Base-by-base conservation (phyloP, 2,888 invertebrate species). In the Mesorhabditis spiculigera region DNA sequence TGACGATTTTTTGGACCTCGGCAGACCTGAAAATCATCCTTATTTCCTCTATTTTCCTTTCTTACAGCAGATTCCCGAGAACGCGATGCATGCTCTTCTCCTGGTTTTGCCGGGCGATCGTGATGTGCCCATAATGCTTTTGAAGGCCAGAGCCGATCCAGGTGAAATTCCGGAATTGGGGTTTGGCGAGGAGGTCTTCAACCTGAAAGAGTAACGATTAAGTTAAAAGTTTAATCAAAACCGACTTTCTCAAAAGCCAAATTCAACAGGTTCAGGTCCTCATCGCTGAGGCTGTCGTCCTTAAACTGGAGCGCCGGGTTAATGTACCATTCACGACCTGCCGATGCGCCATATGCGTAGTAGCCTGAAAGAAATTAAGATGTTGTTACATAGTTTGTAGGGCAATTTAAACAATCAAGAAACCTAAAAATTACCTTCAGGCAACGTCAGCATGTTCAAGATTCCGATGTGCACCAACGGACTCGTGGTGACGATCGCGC, bases 101-200 rank as follows among this genome's bases (percentile, higher is more conserved):
- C n/a, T 50, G 58, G 58, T 50, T 81, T 70, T 82, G 82, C 64
- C 75, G 71, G 5, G 82, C 80, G 50, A 82, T 78, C 0, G 82
- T 82, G 50, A 82, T 80, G 45, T 81, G 81, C 5, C 82, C 82
- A 68, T 75, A 82, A 70, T 82, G 82, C 66, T 80, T 79, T 66
- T 82, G 82, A n/a, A 82, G 75, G 5, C 82, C 82, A 69, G 77
- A 77, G 65, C 82, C 82, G 45, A 82, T 78, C 82, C 82, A 82
- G 6, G 78, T 79, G 69, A 81, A 79, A 65, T 74, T 77, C 3
- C 76, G 74, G 70, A 71, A 81, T 44, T 75, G 73, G 13, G 76
- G 77, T n/a, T 72, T 75, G 63, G 77, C 79, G 3, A 81, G 72
- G 4, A 78, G 64, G 28, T 81, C 81, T 68, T 78, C 81, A 43